Evolutionary conservation across 2,797 vertebrate genomes (phyloP), one percentile per base, ranked within the genome.

Genomic region (Periparus ater): DNA sequence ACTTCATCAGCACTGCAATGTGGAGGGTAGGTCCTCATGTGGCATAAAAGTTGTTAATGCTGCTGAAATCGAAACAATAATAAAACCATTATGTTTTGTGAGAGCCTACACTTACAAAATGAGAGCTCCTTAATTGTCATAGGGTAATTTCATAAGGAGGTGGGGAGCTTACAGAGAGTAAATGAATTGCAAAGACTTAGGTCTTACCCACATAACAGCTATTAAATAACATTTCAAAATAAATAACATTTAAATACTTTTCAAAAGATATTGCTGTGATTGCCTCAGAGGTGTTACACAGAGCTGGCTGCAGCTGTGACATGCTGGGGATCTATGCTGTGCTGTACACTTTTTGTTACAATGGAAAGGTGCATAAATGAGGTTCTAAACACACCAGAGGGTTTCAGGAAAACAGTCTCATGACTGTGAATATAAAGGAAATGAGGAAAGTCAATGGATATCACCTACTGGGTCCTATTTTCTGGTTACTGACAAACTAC

Each of bases 201-300:
- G 38, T 78, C 22, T 72, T 88, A 72, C 54, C n/a, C 85, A 83
- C 72, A 38, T 55, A 86, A 29, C 11, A 90, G 54, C 47, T 88
- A 78, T 55, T 73, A 90, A 89, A 93, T 66, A 88, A 60, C 44
- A 58, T 89, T 89, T 91, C 17, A 55, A 93, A 91, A 86, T 61
- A 89, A 86, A 65, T 62, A 86, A 4, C 34, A 51, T 66, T 93
- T 84, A 86, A 95, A 90, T 63, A 75, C 54, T 79, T 93, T 48
- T 66, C 40, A 62, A 30, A 84, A 84, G 47, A 74, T 70, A 62
- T 55, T 86, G 18, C 44, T 88, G 17, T 77, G 58, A 51, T 72
- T 91, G n/a, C 66, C 44, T n/a, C 13, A 14, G 70, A 87, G 62
- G 36, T 34, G 13, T 72, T 85, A 38, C 13, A 6, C 10, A 66